These are phyloP conservation scores for Gila robusta DNA, from an alignment of 2,797 vertebrate species.

Conservation along the genomic window DNA sequence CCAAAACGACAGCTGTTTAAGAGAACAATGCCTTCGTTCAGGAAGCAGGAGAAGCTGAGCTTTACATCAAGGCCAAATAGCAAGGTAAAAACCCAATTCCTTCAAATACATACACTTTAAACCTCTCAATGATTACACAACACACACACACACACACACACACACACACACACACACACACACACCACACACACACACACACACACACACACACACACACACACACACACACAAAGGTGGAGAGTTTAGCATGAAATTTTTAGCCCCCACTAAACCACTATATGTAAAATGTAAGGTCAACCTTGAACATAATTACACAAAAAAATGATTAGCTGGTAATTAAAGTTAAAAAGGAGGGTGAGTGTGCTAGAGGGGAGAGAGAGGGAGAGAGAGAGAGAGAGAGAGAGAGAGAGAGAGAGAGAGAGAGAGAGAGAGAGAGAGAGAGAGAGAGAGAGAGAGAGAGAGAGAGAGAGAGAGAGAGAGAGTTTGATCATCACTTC, in stretches of 20 bases:
- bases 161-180: slow-evolving; percentile 24
- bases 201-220: background rate
- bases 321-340: slow-evolving; percentile 55
- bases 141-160: slow-evolving; percentile 2
- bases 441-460: background rate
- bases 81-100: slow-evolving; percentile 68
- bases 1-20: slow-evolving; percentile 85
- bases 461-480: slow-evolving; percentile 26
- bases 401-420: background rate
- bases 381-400: background rate
- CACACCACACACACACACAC: slow-evolving; percentile 19
- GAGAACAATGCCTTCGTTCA: slow-evolving; percentile 80
- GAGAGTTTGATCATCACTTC: slow-evolving; percentile 37
- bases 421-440: background rate
- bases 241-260: slow-evolving; percentile 19
- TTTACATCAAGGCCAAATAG: slow-evolving; percentile 74
- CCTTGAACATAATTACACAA: slow-evolving; percentile 58
- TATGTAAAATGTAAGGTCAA: slow-evolving; percentile 43
- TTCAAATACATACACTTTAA: slow-evolving; percentile 60
- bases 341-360: slow-evolving; percentile 49
- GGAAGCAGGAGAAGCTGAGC: slow-evolving; percentile 67
- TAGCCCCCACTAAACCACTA: slow-evolving; percentile 41
- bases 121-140: slow-evolving; percentile 47
- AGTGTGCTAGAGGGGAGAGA: slow-evolving; percentile 1
- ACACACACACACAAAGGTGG: slow-evolving; percentile 33